Evolutionary conservation across 2,797 vertebrate genomes (phyloP).

Genomic region (Coreius guichenoti): DNA sequence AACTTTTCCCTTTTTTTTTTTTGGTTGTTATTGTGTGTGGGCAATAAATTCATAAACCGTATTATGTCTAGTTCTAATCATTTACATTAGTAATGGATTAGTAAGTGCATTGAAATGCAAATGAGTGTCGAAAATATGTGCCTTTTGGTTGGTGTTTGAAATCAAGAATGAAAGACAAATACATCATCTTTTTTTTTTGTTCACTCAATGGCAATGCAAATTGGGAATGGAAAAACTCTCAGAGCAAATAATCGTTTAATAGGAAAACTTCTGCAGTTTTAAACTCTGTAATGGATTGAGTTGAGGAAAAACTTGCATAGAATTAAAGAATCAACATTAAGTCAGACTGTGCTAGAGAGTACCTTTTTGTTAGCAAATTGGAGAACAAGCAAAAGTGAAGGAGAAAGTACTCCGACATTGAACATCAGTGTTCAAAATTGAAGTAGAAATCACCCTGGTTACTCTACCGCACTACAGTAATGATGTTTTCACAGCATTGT

Average conservation of each 20-base stretch:
- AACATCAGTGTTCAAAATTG: conserved; percentile 4
- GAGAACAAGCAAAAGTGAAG: background rate
- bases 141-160: background rate
- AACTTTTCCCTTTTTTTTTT: background rate
- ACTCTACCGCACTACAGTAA: background rate
- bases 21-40: background rate
- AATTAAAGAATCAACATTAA: conserved; percentile 20
- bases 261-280: background rate
- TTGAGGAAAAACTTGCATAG: background rate
- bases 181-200: background rate
- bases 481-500: conserved; percentile 14
- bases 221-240: conserved; percentile 4
- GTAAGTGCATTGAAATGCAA: background rate
- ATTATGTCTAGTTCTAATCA: background rate
- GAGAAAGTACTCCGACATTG: background rate
- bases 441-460: background rate
- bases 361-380: conserved; percentile 7
- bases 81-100: conserved; percentile 21
- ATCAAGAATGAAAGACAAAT: background rate
- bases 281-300: background rate
- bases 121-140: background rate
- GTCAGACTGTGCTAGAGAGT: background rate
- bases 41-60: background rate
- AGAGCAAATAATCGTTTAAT: background rate
- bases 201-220: background rate